These are phyloP conservation scores for Gymnopithys bicolor DNA, from an alignment of 2,797 vertebrate species.

Conservation along the genomic window DNA sequence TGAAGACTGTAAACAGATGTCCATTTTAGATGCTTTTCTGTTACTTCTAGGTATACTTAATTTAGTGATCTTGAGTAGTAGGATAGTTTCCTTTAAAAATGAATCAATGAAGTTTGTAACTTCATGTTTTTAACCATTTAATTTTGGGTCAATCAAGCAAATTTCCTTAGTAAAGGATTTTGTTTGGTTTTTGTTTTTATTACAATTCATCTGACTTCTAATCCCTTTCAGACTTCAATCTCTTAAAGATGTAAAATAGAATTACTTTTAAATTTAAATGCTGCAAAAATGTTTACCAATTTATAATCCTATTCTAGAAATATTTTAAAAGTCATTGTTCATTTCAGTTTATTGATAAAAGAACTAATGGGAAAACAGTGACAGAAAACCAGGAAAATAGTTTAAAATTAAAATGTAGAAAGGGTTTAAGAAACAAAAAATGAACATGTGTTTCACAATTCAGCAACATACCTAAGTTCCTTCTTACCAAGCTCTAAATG, in stretches of 20 bases:
- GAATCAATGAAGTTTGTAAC: not conserved
- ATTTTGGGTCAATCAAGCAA: not conserved
- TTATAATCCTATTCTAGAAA: not conserved
- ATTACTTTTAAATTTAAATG: not conserved
- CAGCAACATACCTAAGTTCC: not conserved
- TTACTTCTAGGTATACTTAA: not conserved
- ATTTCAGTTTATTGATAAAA: not conserved
- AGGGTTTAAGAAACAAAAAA: not conserved
- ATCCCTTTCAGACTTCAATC: fast-evolving
- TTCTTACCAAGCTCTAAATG: not conserved
- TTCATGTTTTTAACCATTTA: not conserved
- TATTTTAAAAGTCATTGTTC: not conserved
- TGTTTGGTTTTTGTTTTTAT: not conserved
- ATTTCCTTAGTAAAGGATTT: not conserved
- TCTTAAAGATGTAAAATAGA: not conserved
- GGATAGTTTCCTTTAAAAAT: not conserved
- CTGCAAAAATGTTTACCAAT: not conserved
- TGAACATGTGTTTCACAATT: not conserved
- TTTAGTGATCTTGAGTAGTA: not conserved
- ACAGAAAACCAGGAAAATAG: not conserved
- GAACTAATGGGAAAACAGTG: not conserved
- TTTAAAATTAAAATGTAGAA: not conserved
- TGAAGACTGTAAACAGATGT: conserved; percentile 57
- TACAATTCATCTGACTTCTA: not conserved
- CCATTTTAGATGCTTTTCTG: not conserved